Evolutionary conservation across 2,113 vertebrate species (phyloP).

Genomic region (Varanus salvator): DNA sequence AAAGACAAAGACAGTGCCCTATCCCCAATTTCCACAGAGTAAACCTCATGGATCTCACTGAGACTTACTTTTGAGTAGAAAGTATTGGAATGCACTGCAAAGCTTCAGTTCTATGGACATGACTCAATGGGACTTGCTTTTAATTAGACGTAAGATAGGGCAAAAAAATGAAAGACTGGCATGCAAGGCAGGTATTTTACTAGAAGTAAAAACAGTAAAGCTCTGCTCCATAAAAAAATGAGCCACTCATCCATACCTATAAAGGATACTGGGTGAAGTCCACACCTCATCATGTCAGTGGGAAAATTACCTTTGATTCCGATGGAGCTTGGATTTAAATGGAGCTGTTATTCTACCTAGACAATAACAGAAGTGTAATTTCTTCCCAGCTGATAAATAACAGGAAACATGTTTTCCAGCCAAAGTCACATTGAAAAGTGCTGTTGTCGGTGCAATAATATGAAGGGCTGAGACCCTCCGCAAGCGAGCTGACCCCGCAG

Average conservation of each 20-base stretch:
- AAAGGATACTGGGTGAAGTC: not conserved
- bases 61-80: not conserved
- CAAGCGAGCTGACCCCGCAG: constrained; percentile 31
- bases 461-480: constrained; percentile 32
- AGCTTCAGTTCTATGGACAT: not conserved
- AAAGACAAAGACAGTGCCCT: not conserved
- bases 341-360: not conserved
- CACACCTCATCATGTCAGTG: not conserved
- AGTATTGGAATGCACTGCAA: not conserved
- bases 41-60: not conserved
- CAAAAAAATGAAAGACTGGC: constrained; percentile 23
- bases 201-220: not conserved
- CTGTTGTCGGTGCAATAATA: constrained; percentile 24
- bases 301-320: constrained; percentile 12
- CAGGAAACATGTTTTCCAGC: not conserved
- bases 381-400: constrained; percentile 12
- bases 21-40: not conserved
- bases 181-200: not conserved
- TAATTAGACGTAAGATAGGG: not conserved
- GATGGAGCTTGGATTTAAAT: not conserved
- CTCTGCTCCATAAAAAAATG: constrained; percentile 4
- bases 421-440: constrained; percentile 26
- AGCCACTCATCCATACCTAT: not conserved
- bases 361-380: constrained; percentile 18
- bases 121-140: not conserved